These are phyloP conservation scores for Sphaerodactylus townsendi DNA, from an alignment of 2,113 vertebrate species.

Conservation along the genomic window DNA sequence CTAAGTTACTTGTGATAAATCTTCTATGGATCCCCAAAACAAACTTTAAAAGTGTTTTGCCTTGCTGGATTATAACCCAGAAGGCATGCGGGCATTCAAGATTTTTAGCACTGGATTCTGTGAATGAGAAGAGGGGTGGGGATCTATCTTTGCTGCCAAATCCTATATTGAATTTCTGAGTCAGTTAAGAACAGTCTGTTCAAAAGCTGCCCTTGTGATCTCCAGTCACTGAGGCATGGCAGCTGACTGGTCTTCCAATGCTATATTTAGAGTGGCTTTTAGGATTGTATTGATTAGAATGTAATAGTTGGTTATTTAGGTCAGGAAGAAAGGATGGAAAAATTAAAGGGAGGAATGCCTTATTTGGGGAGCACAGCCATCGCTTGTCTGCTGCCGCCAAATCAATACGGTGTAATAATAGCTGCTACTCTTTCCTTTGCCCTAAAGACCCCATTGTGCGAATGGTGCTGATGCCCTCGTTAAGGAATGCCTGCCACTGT, in stretches of 20 bases:
- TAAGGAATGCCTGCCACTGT: not conserved
- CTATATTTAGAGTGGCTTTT: conserved; percentile 15
- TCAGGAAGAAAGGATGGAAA: conserved; percentile 3
- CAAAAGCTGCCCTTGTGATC: not conserved
- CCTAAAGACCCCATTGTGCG: not conserved
- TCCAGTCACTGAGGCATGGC: not conserved
- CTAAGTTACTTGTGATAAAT: not conserved
- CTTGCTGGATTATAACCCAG: not conserved
- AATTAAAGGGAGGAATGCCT: not conserved
- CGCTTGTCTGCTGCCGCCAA: not conserved
- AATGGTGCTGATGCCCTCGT: not conserved
- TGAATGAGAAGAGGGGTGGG: not conserved
- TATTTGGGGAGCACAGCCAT: too few relatives aligned
- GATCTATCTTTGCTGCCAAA: not conserved
- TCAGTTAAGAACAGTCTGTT: conserved; percentile 6
- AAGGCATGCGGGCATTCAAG: not conserved
- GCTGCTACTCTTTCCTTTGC: not conserved
- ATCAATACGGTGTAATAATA: not conserved
- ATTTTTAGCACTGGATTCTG: not conserved
- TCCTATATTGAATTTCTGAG: not conserved
- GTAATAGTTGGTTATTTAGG: not conserved
- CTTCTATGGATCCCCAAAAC: not conserved
- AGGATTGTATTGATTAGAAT: conserved; percentile 7
- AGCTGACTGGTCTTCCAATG: not conserved
- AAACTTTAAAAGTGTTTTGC: not conserved